Evolutionary conservation across 2,888 invertebrate species (phyloP).

Genomic region (Mactromeris polynyma): DNA sequence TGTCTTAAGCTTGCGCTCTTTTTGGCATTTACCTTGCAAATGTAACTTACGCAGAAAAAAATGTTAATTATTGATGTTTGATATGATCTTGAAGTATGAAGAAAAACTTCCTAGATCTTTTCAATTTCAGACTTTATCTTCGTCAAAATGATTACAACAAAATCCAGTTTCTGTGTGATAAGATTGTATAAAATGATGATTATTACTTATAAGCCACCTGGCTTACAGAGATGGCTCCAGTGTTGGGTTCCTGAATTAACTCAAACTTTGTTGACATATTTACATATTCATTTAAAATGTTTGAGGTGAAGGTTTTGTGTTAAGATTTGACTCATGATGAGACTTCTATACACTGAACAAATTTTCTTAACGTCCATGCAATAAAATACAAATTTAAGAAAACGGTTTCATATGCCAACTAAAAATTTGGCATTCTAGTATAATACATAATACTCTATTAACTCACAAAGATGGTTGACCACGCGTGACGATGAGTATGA

Average conservation of each 20-base stretch:
- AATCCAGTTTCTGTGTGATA: constrained; percentile 6
- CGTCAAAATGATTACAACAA: not conserved
- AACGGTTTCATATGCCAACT: no score
- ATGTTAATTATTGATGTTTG: constrained; percentile 3
- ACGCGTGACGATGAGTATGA: no score
- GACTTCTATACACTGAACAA: no score
- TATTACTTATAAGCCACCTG: constrained; percentile 12
- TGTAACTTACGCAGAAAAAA: constrained; percentile 1
- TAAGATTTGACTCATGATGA: no score
- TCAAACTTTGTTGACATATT: not conserved
- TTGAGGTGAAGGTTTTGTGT: no score
- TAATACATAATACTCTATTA: no score
- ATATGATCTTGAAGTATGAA: not conserved
- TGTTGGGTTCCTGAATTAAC: not conserved
- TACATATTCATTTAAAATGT: not conserved
- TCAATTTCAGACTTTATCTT: constrained; percentile 1
- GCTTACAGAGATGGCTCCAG: not conserved
- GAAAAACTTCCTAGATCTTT: not conserved
- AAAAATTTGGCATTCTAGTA: no score
- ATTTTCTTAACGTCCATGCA: no score
- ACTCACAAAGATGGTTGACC: no score
- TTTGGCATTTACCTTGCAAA: constrained; percentile 5
- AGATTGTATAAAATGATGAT: constrained; percentile 14
- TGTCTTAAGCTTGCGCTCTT: not conserved
- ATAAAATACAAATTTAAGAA: no score